Evolutionary conservation across 2,113 vertebrate species (phyloP).

Genomic region (Gnathonemus longibarbis): DNA sequence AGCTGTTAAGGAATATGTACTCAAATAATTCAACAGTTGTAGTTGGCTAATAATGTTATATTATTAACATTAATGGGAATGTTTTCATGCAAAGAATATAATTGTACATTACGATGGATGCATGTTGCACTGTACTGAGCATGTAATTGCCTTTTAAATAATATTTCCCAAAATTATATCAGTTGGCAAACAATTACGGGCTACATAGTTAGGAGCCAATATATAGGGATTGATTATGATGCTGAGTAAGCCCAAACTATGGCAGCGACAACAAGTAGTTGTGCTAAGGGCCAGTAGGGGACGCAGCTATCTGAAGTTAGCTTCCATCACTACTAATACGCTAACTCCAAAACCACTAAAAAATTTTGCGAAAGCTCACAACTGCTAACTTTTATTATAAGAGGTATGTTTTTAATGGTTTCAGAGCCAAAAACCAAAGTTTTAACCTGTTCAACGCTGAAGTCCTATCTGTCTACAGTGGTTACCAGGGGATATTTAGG

Average conservation of each 20-base stretch:
- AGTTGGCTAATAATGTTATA: neutral
- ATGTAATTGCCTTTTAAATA: neutral
- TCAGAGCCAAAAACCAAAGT: no score
- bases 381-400: no score
- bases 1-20: neutral
- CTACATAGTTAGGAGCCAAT: neutral
- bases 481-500: no score
- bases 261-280: neutral
- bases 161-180: neutral
- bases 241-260: neutral
- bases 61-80: neutral
- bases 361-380: neutral
- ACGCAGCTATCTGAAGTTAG: neutral
- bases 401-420: no score
- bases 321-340: no score
- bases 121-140: neutral
- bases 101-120: neutral
- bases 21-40: neutral
- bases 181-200: neutral
- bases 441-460: no score
- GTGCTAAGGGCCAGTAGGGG: neutral
- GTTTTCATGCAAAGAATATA: no score
- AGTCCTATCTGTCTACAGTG: no score
- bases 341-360: neutral
- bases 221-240: neutral